Base-by-base conservation (phyloP, 2,113 vertebrate species). In the Montifringilla adamsi region DNA sequence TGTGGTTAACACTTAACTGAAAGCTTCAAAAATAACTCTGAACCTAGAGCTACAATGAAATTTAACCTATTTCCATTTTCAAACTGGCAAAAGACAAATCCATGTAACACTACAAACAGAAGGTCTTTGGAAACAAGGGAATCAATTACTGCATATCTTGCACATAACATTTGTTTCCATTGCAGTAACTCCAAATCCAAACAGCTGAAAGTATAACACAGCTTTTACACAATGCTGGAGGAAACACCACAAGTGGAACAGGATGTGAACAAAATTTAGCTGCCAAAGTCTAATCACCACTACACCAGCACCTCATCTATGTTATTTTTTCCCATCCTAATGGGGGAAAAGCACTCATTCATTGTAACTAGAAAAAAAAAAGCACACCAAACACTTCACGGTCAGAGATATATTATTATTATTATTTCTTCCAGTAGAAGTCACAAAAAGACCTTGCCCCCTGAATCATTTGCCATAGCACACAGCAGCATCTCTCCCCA, bases 171-270 rank as follows among this genome's bases (percentile, higher is more conserved):
- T 59, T 86, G 26, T 47, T 94, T 80, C 68, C 60, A 67, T 20
- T 77, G 28, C 60, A 90, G 0, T 63, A 96, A 78, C 30, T 81
- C 30, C 37, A 56, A 59, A 59, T 44, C 70, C 60, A 88, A 50
- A 88, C 20, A 90, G 72, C 28, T 59, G 69, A 90, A 89, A 95
- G 50, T 15, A 31, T 4, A 82, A 73, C 2, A 4, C 23, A 50
- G 35, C 28, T 63, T 91, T 80, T 64, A 35, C 7, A 24, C 35
- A 77, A 47, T 2, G 1, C 60, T 53, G 49, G 68, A 94, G 77
- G 86, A 94, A 95, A 84, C 15, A 70, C 27, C 58, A 63, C 26
- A 4, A 80, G n/a, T 47, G 67, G 37, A 96, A 94, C 52, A 92
- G 85, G 85, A 94, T 75, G 64, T 64, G 60, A 91, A 83, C 46